Conservation (phyloP, 2,113 vertebrate species). For the Alethe castanea region DNA sequence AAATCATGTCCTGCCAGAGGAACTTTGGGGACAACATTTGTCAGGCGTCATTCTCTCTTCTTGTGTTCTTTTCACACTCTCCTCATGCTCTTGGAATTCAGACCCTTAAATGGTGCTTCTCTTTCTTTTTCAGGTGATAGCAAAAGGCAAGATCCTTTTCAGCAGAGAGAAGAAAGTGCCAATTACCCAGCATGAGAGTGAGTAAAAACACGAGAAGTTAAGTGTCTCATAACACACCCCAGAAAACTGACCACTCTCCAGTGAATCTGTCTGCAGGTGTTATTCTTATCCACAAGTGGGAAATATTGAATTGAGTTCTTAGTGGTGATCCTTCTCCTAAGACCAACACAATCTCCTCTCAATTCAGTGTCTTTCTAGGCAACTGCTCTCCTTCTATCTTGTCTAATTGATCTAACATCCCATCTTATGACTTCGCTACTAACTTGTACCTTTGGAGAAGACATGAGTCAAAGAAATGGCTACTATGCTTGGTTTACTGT, state of each 20-base stretch:
- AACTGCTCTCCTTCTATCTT: not conserved
- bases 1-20: not conserved
- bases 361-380: not conserved
- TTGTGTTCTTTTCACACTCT: not conserved
- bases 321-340: not conserved
- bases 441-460: not conserved
- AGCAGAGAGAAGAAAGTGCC: constrained; percentile 36
- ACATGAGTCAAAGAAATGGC: not conserved
- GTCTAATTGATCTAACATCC: not conserved
- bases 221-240: not conserved
- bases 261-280: not conserved
- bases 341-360: not conserved
- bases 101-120: not conserved
- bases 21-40: not conserved
- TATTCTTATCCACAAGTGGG: not conserved
- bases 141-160: constrained; percentile 45
- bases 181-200: not conserved
- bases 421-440: not conserved
- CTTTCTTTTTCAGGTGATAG: constrained; percentile 17
- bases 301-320: not conserved
- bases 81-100: not conserved
- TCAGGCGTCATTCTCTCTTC: not conserved
- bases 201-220: not conserved
- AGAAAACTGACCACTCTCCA: not conserved
- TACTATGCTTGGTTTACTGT: not conserved